Conservation (phyloP, 2,113 vertebrate genomes). For the Microtus montanus region DNA sequence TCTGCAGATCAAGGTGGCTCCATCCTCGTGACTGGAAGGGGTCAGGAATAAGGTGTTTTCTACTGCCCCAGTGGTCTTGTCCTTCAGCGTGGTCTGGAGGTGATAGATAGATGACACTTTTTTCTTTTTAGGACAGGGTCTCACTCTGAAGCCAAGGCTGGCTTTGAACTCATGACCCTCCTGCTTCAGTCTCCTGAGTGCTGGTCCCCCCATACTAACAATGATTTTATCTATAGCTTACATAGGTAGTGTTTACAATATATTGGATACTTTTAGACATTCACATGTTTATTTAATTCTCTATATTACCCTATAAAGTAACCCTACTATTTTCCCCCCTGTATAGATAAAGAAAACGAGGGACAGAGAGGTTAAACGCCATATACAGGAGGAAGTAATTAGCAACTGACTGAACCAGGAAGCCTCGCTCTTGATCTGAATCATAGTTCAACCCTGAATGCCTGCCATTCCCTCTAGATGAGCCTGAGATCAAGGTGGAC, state of each 20-base stretch:
- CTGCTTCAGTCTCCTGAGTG: not conserved
- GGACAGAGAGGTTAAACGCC: conserved; percentile 10
- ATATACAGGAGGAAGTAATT: not conserved
- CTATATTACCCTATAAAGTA: not conserved
- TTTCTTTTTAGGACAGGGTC: not conserved
- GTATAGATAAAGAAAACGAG: conserved; percentile 30
- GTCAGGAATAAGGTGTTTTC: conserved; percentile 90
- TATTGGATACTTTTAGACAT: not conserved
- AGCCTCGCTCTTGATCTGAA: not conserved
- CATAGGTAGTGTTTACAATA: not conserved
- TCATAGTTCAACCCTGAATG: not conserved
- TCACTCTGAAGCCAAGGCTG: not conserved
- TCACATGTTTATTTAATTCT: not conserved
- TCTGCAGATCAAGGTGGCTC: conserved; percentile 91
- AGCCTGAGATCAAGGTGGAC: not conserved
- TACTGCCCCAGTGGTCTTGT: conserved; percentile 86
- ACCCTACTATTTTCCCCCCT: not conserved
- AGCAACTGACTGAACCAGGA: not conserved
- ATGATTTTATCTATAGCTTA: not conserved
- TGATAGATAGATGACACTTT: not conserved
- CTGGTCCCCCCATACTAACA: not conserved
- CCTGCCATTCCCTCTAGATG: conserved; percentile 32
- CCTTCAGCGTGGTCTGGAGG: conserved; percentile 86
- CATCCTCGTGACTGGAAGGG: conserved; percentile 90
- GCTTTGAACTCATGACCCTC: not conserved